Percentiles rank a stretch among this genome's conserved stretches.
phyloP scores from a whole-genome alignment of 2,113 vertebrate genomes.

The Protobothrops flavoviridis region DNA sequence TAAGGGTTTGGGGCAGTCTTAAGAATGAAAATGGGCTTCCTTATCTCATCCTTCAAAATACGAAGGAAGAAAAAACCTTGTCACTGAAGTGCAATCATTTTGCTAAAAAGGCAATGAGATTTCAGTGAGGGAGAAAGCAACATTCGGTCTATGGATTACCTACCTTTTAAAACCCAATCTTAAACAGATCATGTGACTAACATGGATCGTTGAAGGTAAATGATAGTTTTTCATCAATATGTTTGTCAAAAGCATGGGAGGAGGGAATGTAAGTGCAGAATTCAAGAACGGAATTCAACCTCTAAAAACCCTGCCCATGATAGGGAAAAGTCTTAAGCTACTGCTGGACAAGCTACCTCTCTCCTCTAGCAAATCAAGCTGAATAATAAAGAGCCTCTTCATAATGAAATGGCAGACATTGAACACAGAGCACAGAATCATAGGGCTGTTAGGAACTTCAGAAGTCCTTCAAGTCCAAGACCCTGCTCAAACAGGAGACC shows the following conservation, averaged over 20 bases:
- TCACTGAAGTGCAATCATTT: background rate
- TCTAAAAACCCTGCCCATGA: slow-evolving; percentile 39
- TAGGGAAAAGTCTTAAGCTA: background rate
- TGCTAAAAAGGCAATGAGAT: background rate
- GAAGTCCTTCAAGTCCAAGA: background rate
- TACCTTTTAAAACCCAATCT: background rate
- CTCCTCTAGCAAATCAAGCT: background rate
- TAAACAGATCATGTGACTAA: background rate
- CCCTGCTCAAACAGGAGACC: no score
- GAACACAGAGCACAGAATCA: background rate
- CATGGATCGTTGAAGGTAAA: background rate
- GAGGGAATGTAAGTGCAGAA: background rate
- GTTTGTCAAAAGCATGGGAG: background rate
- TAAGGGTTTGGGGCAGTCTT: background rate
- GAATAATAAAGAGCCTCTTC: background rate
- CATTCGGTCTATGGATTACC: background rate
- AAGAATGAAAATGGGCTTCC: background rate
- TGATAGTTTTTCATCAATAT: background rate
- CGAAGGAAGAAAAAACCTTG: background rate
- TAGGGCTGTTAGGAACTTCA: background rate
- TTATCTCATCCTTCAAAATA: background rate
- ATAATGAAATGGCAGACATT: background rate
- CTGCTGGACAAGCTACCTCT: background rate
- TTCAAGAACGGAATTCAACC: background rate
- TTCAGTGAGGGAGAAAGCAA: background rate